A percentile compares a stretch with the other conserved stretches of the same genome.
Conservation (phyloP, 1,140 invertebrate species). For the Caenorhabditis latens region DNA sequence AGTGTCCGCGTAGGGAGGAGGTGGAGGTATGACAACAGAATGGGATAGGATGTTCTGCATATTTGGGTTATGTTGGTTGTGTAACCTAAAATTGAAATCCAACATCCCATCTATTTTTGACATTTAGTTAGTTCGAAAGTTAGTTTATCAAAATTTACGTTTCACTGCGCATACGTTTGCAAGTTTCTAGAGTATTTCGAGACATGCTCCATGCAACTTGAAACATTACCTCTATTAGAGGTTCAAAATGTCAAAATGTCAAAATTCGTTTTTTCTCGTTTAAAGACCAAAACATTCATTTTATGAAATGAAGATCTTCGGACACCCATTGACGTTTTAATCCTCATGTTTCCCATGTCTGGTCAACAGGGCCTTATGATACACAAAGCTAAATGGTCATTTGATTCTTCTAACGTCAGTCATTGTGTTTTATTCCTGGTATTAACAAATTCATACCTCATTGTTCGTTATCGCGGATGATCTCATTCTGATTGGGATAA, state of each 20-base stretch:
- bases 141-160: no score
- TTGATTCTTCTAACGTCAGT: conserved; percentile 21
- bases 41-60: conserved; percentile 4
- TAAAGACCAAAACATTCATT: not conserved
- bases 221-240: no score
- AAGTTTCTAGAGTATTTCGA: no score
- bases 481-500: no score
- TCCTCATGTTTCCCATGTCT: not conserved
- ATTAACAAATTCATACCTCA: not conserved
- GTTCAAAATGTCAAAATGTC: no score
- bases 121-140: no score
- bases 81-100: no score
- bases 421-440: not conserved
- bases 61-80: not conserved
- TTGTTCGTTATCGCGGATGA: no score
- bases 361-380: not conserved
- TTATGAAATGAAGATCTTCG: not conserved
- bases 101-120: not conserved
- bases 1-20: conserved; percentile 15
- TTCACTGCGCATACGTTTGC: no score
- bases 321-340: conserved; percentile 29
- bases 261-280: not conserved
- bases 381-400: not conserved
- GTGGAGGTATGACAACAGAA: conserved; percentile 18
- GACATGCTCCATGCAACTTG: no score